These are phyloP conservation scores for Cherax destructor DNA, from an alignment of 1,140 invertebrate species.

Conservation along the genomic window DNA sequence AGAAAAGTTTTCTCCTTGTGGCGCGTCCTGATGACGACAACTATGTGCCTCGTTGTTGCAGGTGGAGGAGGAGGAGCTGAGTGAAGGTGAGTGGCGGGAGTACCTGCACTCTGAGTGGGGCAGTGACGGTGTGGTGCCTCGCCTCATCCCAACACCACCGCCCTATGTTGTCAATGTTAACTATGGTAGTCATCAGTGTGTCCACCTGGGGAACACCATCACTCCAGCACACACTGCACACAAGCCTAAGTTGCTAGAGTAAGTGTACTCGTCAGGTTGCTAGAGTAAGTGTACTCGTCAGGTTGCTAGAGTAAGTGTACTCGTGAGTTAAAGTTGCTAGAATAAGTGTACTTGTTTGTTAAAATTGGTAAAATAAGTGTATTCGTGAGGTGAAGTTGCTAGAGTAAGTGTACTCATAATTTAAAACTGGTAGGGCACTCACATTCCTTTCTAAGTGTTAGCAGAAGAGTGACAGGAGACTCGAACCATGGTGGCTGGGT, in stretches of 20 bases:
- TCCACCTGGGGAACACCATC: conserved; percentile 45
- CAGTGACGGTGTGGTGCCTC: conserved; percentile 25
- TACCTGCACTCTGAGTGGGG: conserved; percentile 40
- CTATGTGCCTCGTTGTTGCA: background rate
- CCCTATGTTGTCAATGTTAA: conserved; percentile 46
- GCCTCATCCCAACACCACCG: conserved; percentile 20
- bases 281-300: conserved; percentile 12
- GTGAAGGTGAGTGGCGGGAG: conserved; percentile 48
- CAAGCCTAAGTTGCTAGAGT: conserved; percentile 30
- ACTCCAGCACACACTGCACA: conserved; percentile 35
- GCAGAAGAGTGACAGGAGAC: too few relatives aligned
- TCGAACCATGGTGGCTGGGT: too few relatives aligned
- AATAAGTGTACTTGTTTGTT: too few relatives aligned
- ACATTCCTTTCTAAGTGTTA: too few relatives aligned
- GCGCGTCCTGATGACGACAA: background rate
- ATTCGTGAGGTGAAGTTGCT: too few relatives aligned
- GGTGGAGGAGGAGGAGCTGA: conserved; percentile 53
- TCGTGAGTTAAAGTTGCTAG: too few relatives aligned
- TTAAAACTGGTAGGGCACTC: too few relatives aligned
- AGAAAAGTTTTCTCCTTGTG: too few relatives aligned
- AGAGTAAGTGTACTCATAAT: too few relatives aligned
- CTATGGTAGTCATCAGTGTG: conserved; percentile 26
- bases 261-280: background rate
- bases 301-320: too few relatives aligned
- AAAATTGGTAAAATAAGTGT: too few relatives aligned